These are phyloP conservation scores for Cisticola juncidis DNA, from an alignment of 2,113 vertebrate species.

Conservation along the genomic window DNA sequence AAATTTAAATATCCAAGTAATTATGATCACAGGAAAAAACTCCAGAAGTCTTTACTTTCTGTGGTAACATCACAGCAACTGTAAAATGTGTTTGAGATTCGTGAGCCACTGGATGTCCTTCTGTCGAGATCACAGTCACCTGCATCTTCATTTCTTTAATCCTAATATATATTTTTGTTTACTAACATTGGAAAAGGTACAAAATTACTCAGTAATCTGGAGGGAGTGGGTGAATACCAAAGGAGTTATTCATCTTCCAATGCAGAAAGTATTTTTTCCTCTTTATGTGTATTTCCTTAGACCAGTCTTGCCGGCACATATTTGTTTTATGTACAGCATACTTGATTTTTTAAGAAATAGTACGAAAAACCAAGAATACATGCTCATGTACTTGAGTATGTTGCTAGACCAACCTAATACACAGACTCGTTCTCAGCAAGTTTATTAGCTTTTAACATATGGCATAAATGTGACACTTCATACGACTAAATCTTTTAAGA, in stretches of 20 bases:
- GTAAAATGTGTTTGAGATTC: neutral
- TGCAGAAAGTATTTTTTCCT: neutral
- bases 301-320: neutral
- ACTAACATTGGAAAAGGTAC: neutral
- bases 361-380: neutral
- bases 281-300: neutral
- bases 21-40: neutral
- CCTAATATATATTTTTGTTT: neutral
- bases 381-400: neutral
- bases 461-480: neutral
- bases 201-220: neutral
- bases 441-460: neutral
- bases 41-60: neutral
- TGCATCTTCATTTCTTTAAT: neutral
- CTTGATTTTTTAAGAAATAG: neutral
- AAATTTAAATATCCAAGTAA: neutral
- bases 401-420: neutral
- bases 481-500: neutral
- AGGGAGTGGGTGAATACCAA: neutral
- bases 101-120: neutral
- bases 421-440: neutral
- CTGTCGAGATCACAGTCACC: neutral
- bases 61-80: neutral
- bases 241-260: neutral
- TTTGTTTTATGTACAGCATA: neutral